These are phyloP conservation scores for Greenwoodochromis staneri DNA, from an alignment of 2,113 vertebrate species.

Conservation along the genomic window DNA sequence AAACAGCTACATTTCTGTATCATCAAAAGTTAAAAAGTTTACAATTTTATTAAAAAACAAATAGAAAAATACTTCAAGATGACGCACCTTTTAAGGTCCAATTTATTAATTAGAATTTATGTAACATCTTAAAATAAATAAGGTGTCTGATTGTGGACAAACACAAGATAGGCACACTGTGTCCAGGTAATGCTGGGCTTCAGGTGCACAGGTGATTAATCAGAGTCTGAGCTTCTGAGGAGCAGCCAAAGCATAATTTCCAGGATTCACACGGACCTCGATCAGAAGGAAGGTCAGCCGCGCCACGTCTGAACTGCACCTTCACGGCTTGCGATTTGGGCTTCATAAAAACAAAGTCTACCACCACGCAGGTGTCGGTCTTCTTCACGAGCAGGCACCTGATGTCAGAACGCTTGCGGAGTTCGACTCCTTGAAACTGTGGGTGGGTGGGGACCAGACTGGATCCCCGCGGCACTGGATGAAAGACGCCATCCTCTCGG, in stretches of 20 bases:
- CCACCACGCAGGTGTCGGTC: conserved; percentile 36
- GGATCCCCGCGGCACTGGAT: conserved; percentile 3
- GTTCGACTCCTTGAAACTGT: conserved; percentile 56
- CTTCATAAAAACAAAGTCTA: conserved; percentile 69
- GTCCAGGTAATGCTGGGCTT: not conserved
- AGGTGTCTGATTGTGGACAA: not conserved
- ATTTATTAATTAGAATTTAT: not conserved
- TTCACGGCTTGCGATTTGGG: not conserved
- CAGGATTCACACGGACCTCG: conserved; percentile 49
- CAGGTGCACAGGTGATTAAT: conserved; percentile 67
- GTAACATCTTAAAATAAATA: not conserved
- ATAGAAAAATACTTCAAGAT: not conserved
- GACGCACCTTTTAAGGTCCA: not conserved
- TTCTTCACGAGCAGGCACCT: conserved; percentile 60
- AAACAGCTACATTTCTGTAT: not conserved
- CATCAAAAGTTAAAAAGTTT: not conserved
- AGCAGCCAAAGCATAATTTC: conserved; percentile 73
- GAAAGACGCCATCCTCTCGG: conserved; percentile 54
- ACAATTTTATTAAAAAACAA: not conserved
- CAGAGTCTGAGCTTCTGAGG: conserved; percentile 71
- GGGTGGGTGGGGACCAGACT: conserved; percentile 1
- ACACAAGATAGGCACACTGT: not conserved
- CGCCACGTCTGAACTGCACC: not conserved
- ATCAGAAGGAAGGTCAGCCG: rapidly evolving
- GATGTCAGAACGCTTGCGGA: conserved; percentile 60